A percentile compares a stretch with the other conserved stretches of the same genome.
Conservation (phyloP, 1,140 invertebrate genomes). For the Gryon sp. region DNA sequence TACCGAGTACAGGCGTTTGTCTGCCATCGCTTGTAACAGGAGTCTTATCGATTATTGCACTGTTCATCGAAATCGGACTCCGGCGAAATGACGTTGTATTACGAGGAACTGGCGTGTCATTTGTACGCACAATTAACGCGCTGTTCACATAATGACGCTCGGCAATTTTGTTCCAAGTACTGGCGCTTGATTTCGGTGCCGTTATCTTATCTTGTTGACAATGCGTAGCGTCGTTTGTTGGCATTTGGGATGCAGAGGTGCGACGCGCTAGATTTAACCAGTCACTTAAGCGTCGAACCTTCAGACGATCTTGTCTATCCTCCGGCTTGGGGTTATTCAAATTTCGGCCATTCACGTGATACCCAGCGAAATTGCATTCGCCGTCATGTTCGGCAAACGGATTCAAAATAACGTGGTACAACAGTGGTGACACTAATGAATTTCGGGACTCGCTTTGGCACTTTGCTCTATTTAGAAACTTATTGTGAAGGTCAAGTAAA, state of each 20-base stretch:
- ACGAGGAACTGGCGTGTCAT: conserved; percentile 34
- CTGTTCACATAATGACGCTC: conserved; percentile 60
- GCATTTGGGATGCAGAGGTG: conserved; percentile 35
- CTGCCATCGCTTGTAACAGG: conserved; percentile 24
- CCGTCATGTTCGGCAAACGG: not conserved
- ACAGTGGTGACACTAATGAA: conserved; percentile 61
- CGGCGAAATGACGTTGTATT: conserved; percentile 59
- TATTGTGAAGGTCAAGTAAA: conserved; percentile 84
- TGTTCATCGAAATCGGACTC: conserved; percentile 71
- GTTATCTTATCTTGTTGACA: conserved; percentile 32
- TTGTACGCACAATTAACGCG: conserved; percentile 60
- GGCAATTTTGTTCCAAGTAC: conserved; percentile 1
- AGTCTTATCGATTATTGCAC: conserved; percentile 73
- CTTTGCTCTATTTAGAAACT: conserved; percentile 83
- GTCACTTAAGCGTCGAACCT: conserved; percentile 77
- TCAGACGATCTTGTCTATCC: conserved; percentile 77
- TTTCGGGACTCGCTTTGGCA: conserved; percentile 76
- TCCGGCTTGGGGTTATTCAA: too few species aligned
- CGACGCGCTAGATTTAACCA: conserved; percentile 79
- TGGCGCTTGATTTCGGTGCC: conserved; percentile 12
- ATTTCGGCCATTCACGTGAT: too few species aligned
- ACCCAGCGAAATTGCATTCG: too few species aligned
- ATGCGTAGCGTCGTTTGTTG: conserved; percentile 1
- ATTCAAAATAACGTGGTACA: conserved; percentile 66
- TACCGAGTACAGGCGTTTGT: conserved; percentile 35